Evolutionary conservation across 2,797 vertebrate genomes (phyloP), one percentile per base, ranked within the genome.

Genomic region (Gouania willdenowi): DNA sequence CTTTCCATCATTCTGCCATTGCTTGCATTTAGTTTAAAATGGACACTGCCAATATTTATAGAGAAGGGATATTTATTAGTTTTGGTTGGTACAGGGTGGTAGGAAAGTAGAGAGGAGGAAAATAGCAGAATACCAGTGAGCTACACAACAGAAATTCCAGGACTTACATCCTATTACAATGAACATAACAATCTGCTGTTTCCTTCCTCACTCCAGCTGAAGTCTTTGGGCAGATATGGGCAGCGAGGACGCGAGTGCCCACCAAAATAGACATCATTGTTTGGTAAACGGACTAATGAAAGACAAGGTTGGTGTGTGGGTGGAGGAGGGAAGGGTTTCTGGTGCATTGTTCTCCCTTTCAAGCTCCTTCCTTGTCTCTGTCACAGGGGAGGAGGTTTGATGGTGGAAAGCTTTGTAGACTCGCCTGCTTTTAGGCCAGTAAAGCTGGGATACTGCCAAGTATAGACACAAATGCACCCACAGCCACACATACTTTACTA

Each of bases 241-340:
- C 56, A 35, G 50, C 1, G 9, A 62, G 40, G 36, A 45, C 48
- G 53, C 27, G 4, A 57, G 36, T 41, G 5, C 19, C 34, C 10
- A 18, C 64, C 43, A 23, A 62, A 80, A 82, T 50, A 66, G 58
- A 48, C 34, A 1, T 21, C 68, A 77, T 82, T 86, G 82, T 85
- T 77, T 38, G 2, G 37, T 11, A 48, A 64, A 70, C 36, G 45
- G 56, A 67, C 52, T 47, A 64, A 71, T 77, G 71, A 85, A 77
- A 68, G 77, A 66, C 9, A 4, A 8, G 32, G 13, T 8, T 16
- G 21, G 41, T 8, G 4, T 3, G 22, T n/a, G 22, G 22, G 31
- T 27, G 30, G 59, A 25, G 47, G 51, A 51, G 67, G 29, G 58
- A 75, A 83, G 58, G 72, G n/a, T n/a, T n/a, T 82, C 75, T 82